Percentiles rank a stretch among this genome's conserved stretches.
Conservation (phyloP, 2,888 invertebrate genomes). For the Harpalus rufipes region DNA sequence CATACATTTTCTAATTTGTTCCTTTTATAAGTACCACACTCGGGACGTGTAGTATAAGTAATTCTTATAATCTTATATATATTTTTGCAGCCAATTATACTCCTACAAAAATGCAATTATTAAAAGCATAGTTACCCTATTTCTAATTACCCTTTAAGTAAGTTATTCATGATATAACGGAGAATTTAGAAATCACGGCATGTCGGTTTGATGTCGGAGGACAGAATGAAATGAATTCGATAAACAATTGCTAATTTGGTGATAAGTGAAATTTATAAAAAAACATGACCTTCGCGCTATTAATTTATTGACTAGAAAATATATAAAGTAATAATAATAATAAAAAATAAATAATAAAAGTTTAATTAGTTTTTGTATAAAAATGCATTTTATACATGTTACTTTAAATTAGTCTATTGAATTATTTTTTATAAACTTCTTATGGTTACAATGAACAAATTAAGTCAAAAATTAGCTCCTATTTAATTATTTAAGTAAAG, state of each 20-base stretch:
- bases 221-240: neutral
- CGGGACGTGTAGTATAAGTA: neutral
- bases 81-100: constrained; percentile 2
- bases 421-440: neutral
- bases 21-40: neutral
- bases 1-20: neutral
- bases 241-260: constrained; percentile 4
- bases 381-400: neutral
- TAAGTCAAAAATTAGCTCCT: neutral
- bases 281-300: neutral
- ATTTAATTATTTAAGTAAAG: neutral
- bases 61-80: neutral
- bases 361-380: neutral
- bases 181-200: neutral
- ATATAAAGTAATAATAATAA: neutral
- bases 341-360: neutral
- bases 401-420: neutral
- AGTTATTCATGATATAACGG: constrained; percentile 20
- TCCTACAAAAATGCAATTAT: constrained; percentile 42
- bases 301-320: constrained; percentile 2
- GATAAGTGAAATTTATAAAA: neutral
- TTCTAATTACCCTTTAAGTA: constrained; percentile 57
- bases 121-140: neutral
- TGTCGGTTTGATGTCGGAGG: neutral
- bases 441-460: neutral